Evolutionary conservation across 2,797 vertebrate species (phyloP).

Genomic region (Catharus ustulatus): DNA sequence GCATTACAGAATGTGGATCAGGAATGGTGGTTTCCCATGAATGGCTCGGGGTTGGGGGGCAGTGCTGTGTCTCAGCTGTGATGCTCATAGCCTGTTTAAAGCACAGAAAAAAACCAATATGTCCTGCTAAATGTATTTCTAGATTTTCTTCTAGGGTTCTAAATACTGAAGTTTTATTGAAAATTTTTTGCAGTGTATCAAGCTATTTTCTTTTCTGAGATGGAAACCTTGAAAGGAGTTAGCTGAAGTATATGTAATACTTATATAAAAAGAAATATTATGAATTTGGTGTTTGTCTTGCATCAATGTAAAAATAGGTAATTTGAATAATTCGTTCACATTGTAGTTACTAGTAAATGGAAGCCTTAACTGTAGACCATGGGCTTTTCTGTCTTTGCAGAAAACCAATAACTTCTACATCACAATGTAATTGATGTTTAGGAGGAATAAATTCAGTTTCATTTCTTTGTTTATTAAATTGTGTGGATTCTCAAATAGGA

Average conservation of each 20-base stretch:
- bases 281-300: not conserved
- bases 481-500: not conserved
- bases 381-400: not conserved
- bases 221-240: not conserved
- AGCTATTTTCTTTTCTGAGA: not conserved
- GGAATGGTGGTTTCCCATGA: not conserved
- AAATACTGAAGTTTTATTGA: not conserved
- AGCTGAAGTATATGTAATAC: not conserved
- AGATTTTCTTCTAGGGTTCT: not conserved
- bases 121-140: not conserved
- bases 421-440: not conserved
- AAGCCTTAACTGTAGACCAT: not conserved
- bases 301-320: not conserved
- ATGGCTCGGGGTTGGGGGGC: not conserved
- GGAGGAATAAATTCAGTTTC: not conserved
- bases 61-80: not conserved
- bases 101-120: not conserved
- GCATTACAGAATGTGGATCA: fast-evolving
- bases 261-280: not conserved
- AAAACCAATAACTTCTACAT: not conserved
- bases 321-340: not conserved
- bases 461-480: not conserved
- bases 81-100: not conserved
- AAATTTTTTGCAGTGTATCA: not conserved
- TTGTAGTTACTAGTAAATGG: not conserved